Evolutionary conservation across 1,140 invertebrate genomes (phyloP).

Genomic region (Nasonia longicornis): DNA sequence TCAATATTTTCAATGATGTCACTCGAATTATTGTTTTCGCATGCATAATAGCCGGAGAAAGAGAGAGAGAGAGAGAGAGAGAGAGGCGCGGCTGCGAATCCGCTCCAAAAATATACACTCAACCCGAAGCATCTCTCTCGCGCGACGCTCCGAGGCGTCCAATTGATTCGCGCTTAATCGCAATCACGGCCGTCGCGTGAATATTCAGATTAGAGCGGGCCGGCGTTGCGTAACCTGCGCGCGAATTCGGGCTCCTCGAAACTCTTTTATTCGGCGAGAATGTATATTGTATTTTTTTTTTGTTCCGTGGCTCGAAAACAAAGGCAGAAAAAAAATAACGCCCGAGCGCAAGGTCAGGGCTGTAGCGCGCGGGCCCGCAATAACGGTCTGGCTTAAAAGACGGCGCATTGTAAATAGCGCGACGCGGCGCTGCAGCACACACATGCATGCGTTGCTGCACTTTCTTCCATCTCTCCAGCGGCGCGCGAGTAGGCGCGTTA

Average conservation of each 20-base stretch:
- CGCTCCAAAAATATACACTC: not conserved
- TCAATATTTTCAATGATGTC: not conserved
- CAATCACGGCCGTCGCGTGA: not conserved
- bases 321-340: not conserved
- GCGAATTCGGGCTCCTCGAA: too few relatives aligned
- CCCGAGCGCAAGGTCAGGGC: slow-evolving; percentile 27
- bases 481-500: not conserved
- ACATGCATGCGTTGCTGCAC: not conserved
- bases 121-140: too few relatives aligned
- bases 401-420: slow-evolving; percentile 14
- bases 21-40: not conserved
- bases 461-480: slow-evolving; percentile 37
- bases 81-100: not conserved
- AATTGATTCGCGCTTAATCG: not conserved
- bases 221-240: too few relatives aligned
- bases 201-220: not conserved
- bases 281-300: not conserved
- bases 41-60: too few relatives aligned
- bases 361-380: slow-evolving; percentile 41
- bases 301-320: not conserved
- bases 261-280: not conserved
- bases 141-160: not conserved
- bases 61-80: too few relatives aligned
- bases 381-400: slow-evolving; percentile 43
- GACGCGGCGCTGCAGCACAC: not conserved